Base-by-base conservation (phyloP, 2,888 invertebrate genomes). In the Drosophila testacea region DNA sequence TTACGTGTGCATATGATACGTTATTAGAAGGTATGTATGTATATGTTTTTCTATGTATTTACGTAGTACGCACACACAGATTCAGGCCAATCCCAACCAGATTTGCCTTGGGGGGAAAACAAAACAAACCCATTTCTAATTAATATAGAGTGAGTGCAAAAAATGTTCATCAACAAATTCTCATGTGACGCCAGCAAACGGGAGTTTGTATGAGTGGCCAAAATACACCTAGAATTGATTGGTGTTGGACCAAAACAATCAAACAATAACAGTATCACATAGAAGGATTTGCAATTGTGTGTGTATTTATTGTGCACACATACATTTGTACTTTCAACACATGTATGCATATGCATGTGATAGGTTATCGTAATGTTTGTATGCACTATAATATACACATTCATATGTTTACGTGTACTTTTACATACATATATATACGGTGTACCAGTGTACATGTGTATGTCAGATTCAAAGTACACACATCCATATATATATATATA, bases 381-480 rank as follows among this genome's bases (percentile, higher is more conserved):
- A 30, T 57, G 57, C 32, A 42, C 44, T 27, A 34, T 27, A n/a
- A n/a, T 16, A 10, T 34, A 36, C 34, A 30, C 5, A 30, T 30
- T 30, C 30, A 7, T 30, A 30, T 46, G 4, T 22, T 22, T 22
- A 22, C 22, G 22, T 22, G 22, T 22, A 22, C 22, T 22, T 46
- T 32, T 48, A 22, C n/a, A 2, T 61, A 28, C 9, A 6, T 63
- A 39, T 22, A 39, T 22, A 22, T 22, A 22, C 22, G 3, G 22
- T 22, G 22, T 22, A 22, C 3, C 38, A 22, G 39, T 13, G 13
- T 22, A 52, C 34, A 16, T 32, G 48, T 30, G 32, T 69, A 57
- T 41, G 27, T 59, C 42, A 46, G 55, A 41, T 69, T 52, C 75
- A 73, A 70, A 73, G 71, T 73, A 76, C 77, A 51, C 51, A 60